phyloP scores from a whole-genome alignment of 2,113 vertebrate genomes.

The Spheniscus mendiculus region DNA sequence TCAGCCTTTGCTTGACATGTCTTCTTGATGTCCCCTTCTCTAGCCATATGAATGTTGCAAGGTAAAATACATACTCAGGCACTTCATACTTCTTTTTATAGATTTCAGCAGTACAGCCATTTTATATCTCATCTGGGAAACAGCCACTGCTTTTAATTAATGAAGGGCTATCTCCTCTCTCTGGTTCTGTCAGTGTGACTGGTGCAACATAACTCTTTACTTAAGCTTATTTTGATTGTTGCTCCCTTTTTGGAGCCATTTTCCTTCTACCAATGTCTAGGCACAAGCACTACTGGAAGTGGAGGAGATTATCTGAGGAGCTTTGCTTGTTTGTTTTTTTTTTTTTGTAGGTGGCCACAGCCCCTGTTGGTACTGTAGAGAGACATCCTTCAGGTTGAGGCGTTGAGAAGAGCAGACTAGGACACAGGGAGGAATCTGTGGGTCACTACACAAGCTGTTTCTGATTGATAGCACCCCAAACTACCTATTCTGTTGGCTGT shows the following conservation, averaged over 20 bases:
- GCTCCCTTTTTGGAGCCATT: neutral
- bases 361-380: neutral
- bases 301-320: neutral
- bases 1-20: neutral
- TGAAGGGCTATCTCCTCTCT: neutral
- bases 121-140: neutral
- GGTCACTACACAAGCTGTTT: neutral
- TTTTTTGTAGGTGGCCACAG: neutral
- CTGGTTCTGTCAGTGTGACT: neutral
- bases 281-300: neutral
- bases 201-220: neutral
- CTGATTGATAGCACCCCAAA: neutral
- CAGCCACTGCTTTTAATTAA: neutral
- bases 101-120: neutral
- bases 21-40: neutral
- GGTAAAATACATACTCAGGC: neutral
- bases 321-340: neutral
- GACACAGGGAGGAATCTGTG: neutral
- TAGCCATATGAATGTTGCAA: neutral
- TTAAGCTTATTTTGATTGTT: neutral
- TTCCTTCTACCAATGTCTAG: neutral
- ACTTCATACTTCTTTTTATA: neutral
- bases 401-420: neutral
- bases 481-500: neutral
- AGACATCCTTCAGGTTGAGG: neutral